Percentiles rank a stretch among this genome's conserved stretches.
phyloP scores from a whole-genome alignment of 1,140 invertebrate species.

The Dysdera silvatica region DNA sequence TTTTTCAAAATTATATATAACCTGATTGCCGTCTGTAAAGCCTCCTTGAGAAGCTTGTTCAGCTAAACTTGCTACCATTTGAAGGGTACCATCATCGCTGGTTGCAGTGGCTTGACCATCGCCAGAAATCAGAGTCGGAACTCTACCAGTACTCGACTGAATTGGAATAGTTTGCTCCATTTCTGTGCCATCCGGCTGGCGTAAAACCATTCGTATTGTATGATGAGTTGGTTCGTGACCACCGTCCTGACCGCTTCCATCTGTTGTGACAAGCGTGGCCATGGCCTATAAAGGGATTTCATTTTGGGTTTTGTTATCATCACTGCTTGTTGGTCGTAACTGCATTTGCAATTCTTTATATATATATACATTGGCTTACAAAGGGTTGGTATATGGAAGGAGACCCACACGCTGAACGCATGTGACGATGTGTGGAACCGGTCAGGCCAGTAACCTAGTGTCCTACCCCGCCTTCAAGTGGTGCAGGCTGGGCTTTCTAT shows the following conservation, averaged over 20 bases:
- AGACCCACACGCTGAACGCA: no score
- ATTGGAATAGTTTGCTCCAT: constrained; percentile 29
- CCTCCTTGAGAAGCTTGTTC: constrained; percentile 33
- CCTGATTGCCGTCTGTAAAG: constrained; percentile 34
- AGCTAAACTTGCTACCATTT: constrained; percentile 40
- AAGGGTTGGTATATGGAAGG: no score
- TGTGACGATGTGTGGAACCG: no score
- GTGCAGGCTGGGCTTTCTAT: no score
- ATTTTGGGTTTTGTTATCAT: no score
- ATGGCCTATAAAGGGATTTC: no score
- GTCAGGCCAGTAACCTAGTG: no score
- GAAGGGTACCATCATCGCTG: constrained; percentile 31
- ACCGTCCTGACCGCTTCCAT: constrained; percentile 2
- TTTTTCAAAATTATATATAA: constrained; percentile 42
- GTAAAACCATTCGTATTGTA: constrained; percentile 27
- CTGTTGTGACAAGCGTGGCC: constrained; percentile 10
- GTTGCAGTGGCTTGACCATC: constrained; percentile 31
- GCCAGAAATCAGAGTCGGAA: constrained; percentile 26
- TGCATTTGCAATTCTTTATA: no score
- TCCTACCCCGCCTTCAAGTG: no score
- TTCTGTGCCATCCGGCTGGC: constrained; percentile 28
- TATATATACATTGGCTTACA: no score
- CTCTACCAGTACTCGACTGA: constrained; percentile 19
- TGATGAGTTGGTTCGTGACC: constrained; percentile 4
- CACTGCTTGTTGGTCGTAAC: no score